Base-by-base conservation (phyloP, 2,113 vertebrate genomes). In the Thymallus thymallus region DNA sequence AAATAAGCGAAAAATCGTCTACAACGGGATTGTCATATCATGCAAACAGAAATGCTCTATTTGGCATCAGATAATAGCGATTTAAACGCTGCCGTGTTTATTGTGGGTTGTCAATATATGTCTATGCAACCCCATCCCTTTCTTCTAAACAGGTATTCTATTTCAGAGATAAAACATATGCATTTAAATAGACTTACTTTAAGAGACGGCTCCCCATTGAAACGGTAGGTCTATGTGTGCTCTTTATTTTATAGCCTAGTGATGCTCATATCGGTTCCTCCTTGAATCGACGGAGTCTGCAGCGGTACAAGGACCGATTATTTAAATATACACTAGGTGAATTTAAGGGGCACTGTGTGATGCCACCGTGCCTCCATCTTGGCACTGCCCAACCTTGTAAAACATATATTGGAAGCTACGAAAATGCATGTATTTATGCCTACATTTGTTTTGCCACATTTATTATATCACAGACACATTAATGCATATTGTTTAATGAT, bases 231-330 rank as follows among this genome's bases (percentile, higher is more conserved):
- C 12, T 72, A 71, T 73, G 51, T 62, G 60, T 22, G 29, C 63
- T 51, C 29, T 78, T 80, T 24, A 76, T 55, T 48, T 84, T 79
- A 74, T 78, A 41, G 68, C 72, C 55, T 13, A 32, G 32, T 80
- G 80, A 80, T 84, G 73, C 62, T 79, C 85, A 81, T 90, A 85
- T 82, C 80, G 76, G 6, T 73, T 61, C n/a, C 65, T 24, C 29
- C 78, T 85, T 81, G 84, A 87, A 82, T 84, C 82, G 87, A 87
- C 82, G 79, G 78, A 68, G 83, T 76, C 89, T 89, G 90, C 90
- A 88, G 84, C 77, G 75, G 10, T 20, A 56, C 35, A 41, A 2
- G 35, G 35, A 41, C 35, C 35, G 10, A 12, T 41, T 2, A 41
- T 10, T 41, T 41, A 41, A 10, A 41, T 12, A 10, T 41, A 12